Percentiles rank a stretch among this genome's conserved stretches.
phyloP scores from a whole-genome alignment of 1,140 invertebrate species.

The Anthonomus grandis region DNA sequence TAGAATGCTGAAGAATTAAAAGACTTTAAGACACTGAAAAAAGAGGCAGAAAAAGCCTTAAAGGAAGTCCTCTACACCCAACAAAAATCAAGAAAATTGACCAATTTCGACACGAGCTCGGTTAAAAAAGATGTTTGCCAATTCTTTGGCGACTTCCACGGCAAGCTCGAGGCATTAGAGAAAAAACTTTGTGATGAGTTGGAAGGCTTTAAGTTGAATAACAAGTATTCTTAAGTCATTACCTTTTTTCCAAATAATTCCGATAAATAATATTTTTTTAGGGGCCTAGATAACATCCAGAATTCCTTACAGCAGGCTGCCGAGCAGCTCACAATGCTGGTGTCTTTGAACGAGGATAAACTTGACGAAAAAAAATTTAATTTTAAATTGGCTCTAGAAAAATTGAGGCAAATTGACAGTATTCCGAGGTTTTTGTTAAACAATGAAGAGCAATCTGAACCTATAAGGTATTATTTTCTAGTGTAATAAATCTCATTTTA shows the following conservation, averaged over 20 bases:
- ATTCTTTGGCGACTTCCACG: conserved; percentile 29
- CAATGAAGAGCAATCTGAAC: conserved; percentile 4
- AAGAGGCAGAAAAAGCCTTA: conserved; percentile 11
- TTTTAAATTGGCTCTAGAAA: conserved; percentile 23
- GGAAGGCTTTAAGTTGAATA: conserved; percentile 4
- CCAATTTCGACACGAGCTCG: conserved; percentile 3
- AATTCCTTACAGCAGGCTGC: not conserved
- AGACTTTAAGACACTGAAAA: conserved; percentile 14
- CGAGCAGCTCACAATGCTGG: conserved; percentile 8
- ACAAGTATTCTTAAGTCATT: not conserved
- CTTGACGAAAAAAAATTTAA: conserved; percentile 23
- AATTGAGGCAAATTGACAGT: conserved; percentile 15
- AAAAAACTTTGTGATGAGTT: conserved; percentile 22
- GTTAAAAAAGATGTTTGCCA: conserved; percentile 22
- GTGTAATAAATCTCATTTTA: not conserved
- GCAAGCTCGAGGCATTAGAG: conserved; percentile 25
- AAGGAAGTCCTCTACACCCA: conserved; percentile 9
- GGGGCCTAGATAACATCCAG: conserved; percentile 13
- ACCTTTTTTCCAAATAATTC: not conserved
- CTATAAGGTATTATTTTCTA: conserved; percentile 14
- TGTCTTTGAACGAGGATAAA: conserved; percentile 3
- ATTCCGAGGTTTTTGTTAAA: conserved; percentile 31
- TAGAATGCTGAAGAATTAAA: conserved; percentile 18
- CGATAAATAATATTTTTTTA: conserved; percentile 6
- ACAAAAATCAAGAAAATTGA: conserved; percentile 20